These are phyloP conservation scores for Elanus axillaris DNA, from an alignment of 2,113 vertebrate species.

Conservation along the genomic window DNA sequence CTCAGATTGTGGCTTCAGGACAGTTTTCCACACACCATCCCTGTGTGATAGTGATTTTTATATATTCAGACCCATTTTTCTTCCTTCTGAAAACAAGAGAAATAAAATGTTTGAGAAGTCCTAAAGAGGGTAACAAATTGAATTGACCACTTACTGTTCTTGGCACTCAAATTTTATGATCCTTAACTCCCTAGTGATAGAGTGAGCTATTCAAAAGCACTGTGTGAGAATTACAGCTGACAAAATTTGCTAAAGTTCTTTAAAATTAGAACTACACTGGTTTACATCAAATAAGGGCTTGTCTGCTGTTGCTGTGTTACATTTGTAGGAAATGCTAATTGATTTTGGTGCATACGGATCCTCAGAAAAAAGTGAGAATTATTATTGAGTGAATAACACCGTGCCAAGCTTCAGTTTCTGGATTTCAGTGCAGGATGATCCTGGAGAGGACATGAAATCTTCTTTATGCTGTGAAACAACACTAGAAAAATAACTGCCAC, in stretches of 20 bases:
- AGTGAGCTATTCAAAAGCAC: neutral
- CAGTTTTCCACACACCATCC: neutral
- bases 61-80: constrained; percentile 1
- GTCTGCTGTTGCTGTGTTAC: constrained; percentile 11
- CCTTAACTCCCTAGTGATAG: neutral
- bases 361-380: constrained; percentile 33
- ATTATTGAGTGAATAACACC: neutral
- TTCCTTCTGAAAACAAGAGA: neutral
- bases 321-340: constrained; percentile 36
- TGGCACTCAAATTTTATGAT: constrained; percentile 14
- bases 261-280: neutral
- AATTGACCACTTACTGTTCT: constrained; percentile 50
- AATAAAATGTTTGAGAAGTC: constrained; percentile 8
- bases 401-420: neutral
- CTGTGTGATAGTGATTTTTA: neutral
- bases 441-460: neutral
- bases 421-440: neutral
- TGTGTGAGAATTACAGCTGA: neutral
- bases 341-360: neutral
- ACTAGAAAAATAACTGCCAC: neutral
- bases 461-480: neutral
- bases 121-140: constrained; percentile 42
- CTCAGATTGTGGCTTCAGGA: neutral
- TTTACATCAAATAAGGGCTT: constrained; percentile 2
- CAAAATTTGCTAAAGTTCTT: constrained; percentile 14